Percentiles rank a stretch among this genome's conserved stretches.
These are phyloP conservation scores for Aleiodes leptofemur DNA, from an alignment of 2,888 invertebrate genomes.

Conservation along the genomic window DNA sequence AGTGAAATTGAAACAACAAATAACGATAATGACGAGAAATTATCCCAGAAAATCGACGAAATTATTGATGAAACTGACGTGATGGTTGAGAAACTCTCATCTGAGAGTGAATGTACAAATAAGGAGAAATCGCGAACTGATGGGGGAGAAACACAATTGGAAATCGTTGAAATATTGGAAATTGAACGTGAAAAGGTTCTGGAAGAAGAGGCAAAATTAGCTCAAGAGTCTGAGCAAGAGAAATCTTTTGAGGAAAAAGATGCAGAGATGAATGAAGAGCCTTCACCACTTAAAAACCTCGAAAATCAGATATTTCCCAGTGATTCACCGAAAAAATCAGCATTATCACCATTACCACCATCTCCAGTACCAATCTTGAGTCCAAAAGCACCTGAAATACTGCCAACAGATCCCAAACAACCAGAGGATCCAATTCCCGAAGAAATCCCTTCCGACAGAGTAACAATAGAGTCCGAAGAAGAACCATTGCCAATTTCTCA, in stretches of 20 bases:
- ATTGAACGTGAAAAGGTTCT: constrained; percentile 62
- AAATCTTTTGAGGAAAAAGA: not conserved
- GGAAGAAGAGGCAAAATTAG: not conserved
- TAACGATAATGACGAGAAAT: constrained; percentile 44
- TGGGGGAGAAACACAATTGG: constrained; percentile 61
- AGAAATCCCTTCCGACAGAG: not conserved
- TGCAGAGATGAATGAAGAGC: constrained; percentile 20
- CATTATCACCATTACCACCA: not conserved
- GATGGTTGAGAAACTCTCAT: constrained; percentile 38
- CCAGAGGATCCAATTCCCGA: not conserved
- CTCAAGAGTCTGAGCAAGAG: not conserved
- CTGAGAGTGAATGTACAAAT: constrained; percentile 17
- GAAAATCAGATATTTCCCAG: not conserved
- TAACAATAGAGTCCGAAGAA: constrained; percentile 58
- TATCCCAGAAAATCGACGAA: constrained; percentile 47
- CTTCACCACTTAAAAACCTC: constrained; percentile 11
- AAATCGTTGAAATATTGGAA: constrained; percentile 70
- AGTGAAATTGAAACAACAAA: constrained; percentile 33
- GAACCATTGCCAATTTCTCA: constrained; percentile 61
- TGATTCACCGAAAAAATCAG: not conserved
- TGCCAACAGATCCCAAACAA: not conserved
- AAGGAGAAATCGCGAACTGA: constrained; percentile 41
- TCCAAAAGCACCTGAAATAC: not conserved
- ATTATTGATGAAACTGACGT: constrained; percentile 39
- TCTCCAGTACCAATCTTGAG: not conserved